Base-by-base conservation (phyloP, 2,888 invertebrate genomes). In the Exephanes ischioxanthus region DNA sequence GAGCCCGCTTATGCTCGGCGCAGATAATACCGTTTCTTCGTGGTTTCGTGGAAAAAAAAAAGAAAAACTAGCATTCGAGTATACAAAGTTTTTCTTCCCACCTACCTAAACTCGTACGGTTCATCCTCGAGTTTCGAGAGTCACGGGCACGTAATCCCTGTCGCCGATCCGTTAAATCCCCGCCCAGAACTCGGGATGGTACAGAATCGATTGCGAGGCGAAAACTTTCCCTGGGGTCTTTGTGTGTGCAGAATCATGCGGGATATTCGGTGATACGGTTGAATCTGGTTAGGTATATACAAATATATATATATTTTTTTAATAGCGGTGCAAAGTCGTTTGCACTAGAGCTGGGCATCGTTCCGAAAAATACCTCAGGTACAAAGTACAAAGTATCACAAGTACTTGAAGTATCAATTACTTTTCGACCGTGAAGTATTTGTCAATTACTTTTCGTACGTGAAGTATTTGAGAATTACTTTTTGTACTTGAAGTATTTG, bases 91-190 rank as follows among this genome's bases (percentile, higher is more conserved):
- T 33, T n/a, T 63, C n/a, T 33, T 63, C 16, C 16, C 30, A 26
- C 53, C 45, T 30, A 53, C 53, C 30, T n/a, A 22, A 33, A 19
- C 48, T 76, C 33, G 76, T 76, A 16, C 41, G 45, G 76, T 48
- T 76, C 22, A 45, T 76, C 66, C n/a, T 33, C 53, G 55, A 55
- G 16, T 26, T 26, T 22, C 11, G 19, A 19, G 22, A 22, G 26
- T 58, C 22, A 7, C 22, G 11, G 3, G 22, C n/a, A 55, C 5
- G 26, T 63, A 30, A 61, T 61, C 30, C 63, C 30, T 16, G 30
- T 11, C 63, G 6, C 4, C 30, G 30, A n/a, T 26, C 63, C 30
- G 9, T 61, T 61, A 22, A 30, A 63, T 33, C 30, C 63, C 7
- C 7, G 5, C 63, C 45, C 45, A 48, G n/a, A 63, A 63, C 30